Evolutionary conservation across 2,113 vertebrate species (phyloP).

Genomic region (Lepidothrix coronata): DNA sequence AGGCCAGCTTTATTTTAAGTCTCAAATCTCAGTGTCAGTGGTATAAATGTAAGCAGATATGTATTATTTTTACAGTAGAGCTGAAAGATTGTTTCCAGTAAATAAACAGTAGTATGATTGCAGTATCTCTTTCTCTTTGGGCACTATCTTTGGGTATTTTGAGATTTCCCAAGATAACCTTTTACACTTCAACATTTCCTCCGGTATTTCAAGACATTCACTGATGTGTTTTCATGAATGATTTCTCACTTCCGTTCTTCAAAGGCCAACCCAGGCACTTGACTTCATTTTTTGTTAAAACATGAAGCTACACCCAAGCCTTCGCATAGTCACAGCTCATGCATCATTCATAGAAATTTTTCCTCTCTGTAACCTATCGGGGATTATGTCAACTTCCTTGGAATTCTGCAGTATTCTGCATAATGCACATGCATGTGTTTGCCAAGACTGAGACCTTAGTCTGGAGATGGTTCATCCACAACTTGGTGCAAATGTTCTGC

Average conservation of each 20-base stretch:
- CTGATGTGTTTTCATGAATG: not conserved
- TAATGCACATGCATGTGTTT: not conserved
- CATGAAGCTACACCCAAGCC: not conserved
- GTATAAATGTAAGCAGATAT: not conserved
- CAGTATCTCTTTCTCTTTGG: not conserved
- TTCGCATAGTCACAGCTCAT: not conserved
- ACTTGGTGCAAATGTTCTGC: not conserved
- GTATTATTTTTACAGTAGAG: not conserved
- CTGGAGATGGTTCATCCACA: not conserved
- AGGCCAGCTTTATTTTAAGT: not conserved
- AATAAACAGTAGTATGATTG: conserved; percentile 33
- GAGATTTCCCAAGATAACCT: not conserved
- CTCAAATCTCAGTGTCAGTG: not conserved
- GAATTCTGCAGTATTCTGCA: not conserved
- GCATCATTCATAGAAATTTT: not conserved
- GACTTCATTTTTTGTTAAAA: not conserved
- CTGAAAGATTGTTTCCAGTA: not conserved
- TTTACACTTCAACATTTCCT: not conserved
- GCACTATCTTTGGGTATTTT: not conserved
- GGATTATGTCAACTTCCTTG: not conserved
- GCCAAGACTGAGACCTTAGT: not conserved
- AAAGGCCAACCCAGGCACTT: not conserved
- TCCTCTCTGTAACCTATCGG: not conserved
- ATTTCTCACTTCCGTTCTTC: not conserved
- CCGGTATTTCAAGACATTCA: not conserved